A percentile compares a stretch with the other conserved stretches of the same genome.
Evolutionary conservation across 2,888 invertebrate species (phyloP).

Genomic region (Artemia sinica): DNA sequence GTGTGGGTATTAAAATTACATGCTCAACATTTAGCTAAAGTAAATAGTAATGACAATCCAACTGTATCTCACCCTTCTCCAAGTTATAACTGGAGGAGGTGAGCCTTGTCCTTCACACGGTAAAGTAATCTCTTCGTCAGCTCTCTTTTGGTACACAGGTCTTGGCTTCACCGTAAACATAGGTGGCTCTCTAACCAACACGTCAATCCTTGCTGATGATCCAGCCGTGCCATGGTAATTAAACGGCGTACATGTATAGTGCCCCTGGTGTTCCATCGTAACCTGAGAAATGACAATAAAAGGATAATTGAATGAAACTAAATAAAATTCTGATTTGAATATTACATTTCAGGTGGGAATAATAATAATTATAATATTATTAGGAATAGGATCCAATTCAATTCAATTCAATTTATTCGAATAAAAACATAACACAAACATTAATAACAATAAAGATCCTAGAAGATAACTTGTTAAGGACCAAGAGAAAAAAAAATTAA

Average conservation of each 20-base stretch:
- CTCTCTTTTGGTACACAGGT: conserved; percentile 72
- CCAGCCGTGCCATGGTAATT: conserved; percentile 87
- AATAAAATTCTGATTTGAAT: no score
- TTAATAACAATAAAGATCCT: no score
- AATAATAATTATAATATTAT: no score
- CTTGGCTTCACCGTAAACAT: conserved; percentile 77
- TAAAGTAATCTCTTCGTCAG: conserved; percentile 80
- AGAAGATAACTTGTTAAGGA: no score
- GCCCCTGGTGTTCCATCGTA: conserved; percentile 76
- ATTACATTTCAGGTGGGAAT: no score
- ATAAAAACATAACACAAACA: no score
- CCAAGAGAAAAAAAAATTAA: no score
- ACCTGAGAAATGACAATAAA: conserved; percentile 32
- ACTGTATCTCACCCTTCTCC: conserved; percentile 50
- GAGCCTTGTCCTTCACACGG: conserved; percentile 84
- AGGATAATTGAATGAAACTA: no score
- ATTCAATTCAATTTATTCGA: no score
- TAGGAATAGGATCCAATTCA: no score
- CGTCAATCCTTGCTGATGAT: conserved; percentile 56
- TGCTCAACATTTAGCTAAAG: conserved; percentile 4
- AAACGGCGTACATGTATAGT: conserved; percentile 67
- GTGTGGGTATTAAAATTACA: not conserved
- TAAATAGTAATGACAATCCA: conserved; percentile 15
- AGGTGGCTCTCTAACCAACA: conserved; percentile 79
- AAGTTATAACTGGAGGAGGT: conserved; percentile 69